These are phyloP conservation scores for Schizopygopsis pylzovi DNA, from an alignment of 2,797 vertebrate species.

Conservation along the genomic window DNA sequence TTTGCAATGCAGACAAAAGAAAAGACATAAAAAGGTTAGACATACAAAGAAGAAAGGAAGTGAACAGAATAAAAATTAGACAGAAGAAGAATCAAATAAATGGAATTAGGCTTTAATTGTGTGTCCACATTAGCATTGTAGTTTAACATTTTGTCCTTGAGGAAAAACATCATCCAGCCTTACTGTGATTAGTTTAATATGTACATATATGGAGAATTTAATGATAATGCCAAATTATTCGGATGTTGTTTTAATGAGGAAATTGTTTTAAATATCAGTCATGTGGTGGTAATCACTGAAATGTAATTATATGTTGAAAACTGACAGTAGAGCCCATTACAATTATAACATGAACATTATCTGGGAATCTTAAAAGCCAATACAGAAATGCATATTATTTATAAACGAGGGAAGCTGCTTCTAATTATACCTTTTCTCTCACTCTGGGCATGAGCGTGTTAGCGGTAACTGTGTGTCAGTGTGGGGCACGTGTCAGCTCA, in stretches of 20 bases:
- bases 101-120: not conserved
- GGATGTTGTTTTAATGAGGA: not conserved
- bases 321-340: not conserved
- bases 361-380: not conserved
- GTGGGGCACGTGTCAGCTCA: constrained; percentile 27
- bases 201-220: not conserved
- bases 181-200: not conserved
- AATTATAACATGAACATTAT: not conserved
- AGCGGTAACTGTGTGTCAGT: not conserved
- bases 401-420: not conserved
- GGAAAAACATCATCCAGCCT: not conserved
- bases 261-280: not conserved
- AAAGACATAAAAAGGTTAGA: not conserved
- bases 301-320: not conserved
- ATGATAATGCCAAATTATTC: not conserved
- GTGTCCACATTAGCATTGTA: not conserved
- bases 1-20: not conserved
- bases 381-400: not conserved
- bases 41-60: not conserved
- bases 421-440: constrained; percentile 25
- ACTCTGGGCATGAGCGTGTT: constrained; percentile 8
- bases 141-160: not conserved
- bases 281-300: not conserved
- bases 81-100: not conserved
- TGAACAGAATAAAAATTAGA: not conserved